Base-by-base conservation (phyloP, 2,888 invertebrate species). In the Machimus rusticus region DNA sequence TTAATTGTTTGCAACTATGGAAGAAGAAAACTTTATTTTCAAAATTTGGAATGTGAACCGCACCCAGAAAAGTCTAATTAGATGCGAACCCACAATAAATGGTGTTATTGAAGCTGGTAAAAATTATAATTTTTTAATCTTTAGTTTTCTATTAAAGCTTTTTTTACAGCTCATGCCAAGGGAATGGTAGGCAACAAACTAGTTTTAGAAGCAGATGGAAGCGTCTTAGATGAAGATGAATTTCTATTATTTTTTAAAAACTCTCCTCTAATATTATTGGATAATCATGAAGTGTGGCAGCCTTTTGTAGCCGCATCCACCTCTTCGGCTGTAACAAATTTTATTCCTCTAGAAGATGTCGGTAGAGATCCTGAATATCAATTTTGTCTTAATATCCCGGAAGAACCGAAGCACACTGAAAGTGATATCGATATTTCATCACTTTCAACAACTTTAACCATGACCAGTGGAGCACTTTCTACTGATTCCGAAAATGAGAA, bases 261-360 rank as follows among this genome's bases (percentile, higher is more conserved):
- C 8, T 43, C 39, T 23, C 19, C 46, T 46, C 23, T 79, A 79
- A 43, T 79, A 43, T 43, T 79, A 43, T 23, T 43, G 37, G 39
- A 77, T 77, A 43, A 77, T 23, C 51, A 46, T 46, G 79, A 79
- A 79, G 23, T 79, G n/a, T 74, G 85, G 85, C 37, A 84, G 28
- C 37, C 79, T 55, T 28, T 55, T 51, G 34, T 57, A 46, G 51
- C 31, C 43, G 14, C 74, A 14, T 74, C 74, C 23, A 31, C 74
- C 74, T 74, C 74, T 74, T 23, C 74, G 23, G 74, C 74, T 4
- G 74, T 74, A 74, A 74, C 74, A 74, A 74, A 74, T 74, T 74
- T 31, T 19, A 74, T 74, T 19, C 74, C 74, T 74, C 74, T 28
- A 74, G 74, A 77, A 12, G 34, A 77, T 31, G 12, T 77, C 34